Conservation (phyloP, 1,140 invertebrate species). For the Penaeus japonicus region DNA sequence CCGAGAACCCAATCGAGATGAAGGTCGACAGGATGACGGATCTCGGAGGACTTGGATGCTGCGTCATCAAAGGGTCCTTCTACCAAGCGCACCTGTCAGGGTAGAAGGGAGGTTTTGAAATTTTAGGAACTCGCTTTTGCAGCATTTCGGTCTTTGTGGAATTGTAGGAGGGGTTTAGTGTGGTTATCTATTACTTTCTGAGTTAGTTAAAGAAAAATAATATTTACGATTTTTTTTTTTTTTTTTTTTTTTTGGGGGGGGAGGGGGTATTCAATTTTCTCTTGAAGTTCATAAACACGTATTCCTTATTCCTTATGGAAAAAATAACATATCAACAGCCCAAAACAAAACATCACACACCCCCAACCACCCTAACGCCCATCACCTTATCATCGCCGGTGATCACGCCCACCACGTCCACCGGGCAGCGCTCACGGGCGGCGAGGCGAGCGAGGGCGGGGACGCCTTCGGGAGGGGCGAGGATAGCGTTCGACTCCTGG, state of each 20-base stretch:
- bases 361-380: background rate
- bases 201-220: too few species aligned
- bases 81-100: constrained; percentile 72
- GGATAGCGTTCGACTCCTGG: constrained; percentile 93
- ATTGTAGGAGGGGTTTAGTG: too few species aligned
- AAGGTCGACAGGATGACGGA: constrained; percentile 80
- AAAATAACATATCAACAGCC: too few species aligned
- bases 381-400: constrained; percentile 85
- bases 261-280: too few species aligned
- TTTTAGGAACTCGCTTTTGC: too few species aligned
- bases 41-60: background rate
- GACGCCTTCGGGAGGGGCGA: constrained; percentile 75
- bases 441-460: constrained; percentile 78
- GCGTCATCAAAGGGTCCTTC: constrained; percentile 61
- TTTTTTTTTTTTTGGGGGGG: too few species aligned
- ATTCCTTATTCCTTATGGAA: too few species aligned
- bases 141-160: too few species aligned
- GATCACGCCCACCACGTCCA: constrained; percentile 91
- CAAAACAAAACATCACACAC: background rate
- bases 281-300: too few species aligned
- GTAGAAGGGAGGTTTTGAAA: too few species aligned
- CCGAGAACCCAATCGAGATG: constrained; percentile 89
- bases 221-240: too few species aligned
- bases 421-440: constrained; percentile 86
- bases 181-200: too few species aligned